Base-by-base conservation (phyloP, 1,140 invertebrate genomes). In the Dendrolimus kikuchii region DNA sequence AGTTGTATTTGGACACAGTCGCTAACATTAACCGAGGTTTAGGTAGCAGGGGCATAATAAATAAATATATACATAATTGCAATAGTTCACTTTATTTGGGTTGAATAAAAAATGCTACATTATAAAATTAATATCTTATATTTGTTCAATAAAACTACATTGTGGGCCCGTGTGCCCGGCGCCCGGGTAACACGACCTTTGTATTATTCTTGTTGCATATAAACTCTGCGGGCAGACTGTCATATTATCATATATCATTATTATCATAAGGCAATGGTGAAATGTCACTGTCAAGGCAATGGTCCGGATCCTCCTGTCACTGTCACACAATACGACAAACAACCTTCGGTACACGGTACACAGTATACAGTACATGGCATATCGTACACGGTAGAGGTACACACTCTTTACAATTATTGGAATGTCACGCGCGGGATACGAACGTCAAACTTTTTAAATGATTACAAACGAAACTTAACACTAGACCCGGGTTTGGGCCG, bases 101-200 rank as follows among this genome's bases (percentile, higher is more conserved):
- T 46, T 46, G 37, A 67, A 76, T 60, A 68, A 74, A 86, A 86
- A 82, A 76, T 74, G 69, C 74, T 46, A 81, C 78, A 78, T 84
- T 86, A 86, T 86, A 84, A 86, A 84, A 86, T 86, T 86, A 86
- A 86, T 86, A 86, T 86, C 74, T 86, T 86, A 84, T 86, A 86
- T 86, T 86, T 86, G 82, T 86, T 86, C 82, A 84, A 76, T 86
- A 86, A 82, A 86, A 86, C 79, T 86, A 86, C 82, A 86, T 81
- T 81, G 81, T 86, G 82, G 82, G 82, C 79, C 82, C 77, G 78
- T 82, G 77, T 79, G 70, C 81, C 82, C 79, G 81, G 81, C 67
- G 79, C 80, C 82, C 80, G 81, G 82, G 81, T 84, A 86, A 84
- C 81, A 84, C 79, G 81, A 72, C 80, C 81, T 86, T 86, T 86